Evolutionary conservation across 1,140 invertebrate genomes (phyloP), one percentile per base, ranked within the genome.

Genomic region (Halesus radiatus): DNA sequence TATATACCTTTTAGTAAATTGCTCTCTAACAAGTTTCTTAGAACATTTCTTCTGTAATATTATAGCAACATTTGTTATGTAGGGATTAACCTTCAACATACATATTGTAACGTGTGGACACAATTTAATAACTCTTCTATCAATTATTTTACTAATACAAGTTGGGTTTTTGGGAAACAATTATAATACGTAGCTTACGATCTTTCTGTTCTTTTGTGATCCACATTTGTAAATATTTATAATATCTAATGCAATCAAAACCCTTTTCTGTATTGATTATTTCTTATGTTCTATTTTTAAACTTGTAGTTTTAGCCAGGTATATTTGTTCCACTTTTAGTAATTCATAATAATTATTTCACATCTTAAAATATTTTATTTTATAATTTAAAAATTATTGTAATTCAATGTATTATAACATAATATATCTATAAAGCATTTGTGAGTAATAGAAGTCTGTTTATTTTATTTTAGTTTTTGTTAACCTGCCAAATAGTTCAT

Each of bases 151-250:
- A 72, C 68, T 72, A 72, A 72, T 29, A 29, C 45, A 23, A 18
- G 53, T 72, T 72, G 68, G 68, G 68, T 72, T 72, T 52, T 53
- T 72, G 68, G 68, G 68, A 72, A 72, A 72, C 68, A 72, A 72
- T 52, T 45, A 23, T 72, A 53, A 53, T 72, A 72, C 26, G 62
- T 72, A 72, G 68, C 16, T 50, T 72, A 72, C 26, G 20, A 72
- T 72, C 52, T 72, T 53, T 26, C 10, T 10, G 16, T 26, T 53
- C 23, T 23, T 52, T 16, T n/a, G 20, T 26, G 16, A n/a, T 53
- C 20, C 20, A 72, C 18, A 50, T 26, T 53, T 72, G 68, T 72
- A 72, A 72, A 72, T 72, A 72, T 16, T 50, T 20, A 50, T 29
- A 32, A 66, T 66, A 22, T 60, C 20, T 60, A 66, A 22, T 72